Conservation (phyloP, 1,140 invertebrate genomes). For the Drosophila ercepeae region DNA sequence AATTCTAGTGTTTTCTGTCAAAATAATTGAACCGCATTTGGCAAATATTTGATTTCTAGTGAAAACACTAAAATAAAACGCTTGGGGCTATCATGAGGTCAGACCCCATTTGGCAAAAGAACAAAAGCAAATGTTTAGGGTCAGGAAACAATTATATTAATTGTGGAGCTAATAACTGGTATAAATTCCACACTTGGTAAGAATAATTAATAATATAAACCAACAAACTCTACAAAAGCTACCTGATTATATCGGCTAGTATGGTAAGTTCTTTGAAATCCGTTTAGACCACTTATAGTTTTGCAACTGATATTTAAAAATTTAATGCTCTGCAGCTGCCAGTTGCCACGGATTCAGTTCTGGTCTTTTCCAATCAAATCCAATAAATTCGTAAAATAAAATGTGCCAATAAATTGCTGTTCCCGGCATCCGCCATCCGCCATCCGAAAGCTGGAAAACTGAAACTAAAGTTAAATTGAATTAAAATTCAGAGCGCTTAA, state of each 20-base stretch:
- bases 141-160: too few relatives aligned
- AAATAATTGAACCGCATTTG: background rate
- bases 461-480: slow-evolving; percentile 78
- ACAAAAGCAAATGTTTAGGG: too few relatives aligned
- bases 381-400: slow-evolving; percentile 79
- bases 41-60: background rate
- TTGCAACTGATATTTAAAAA: slow-evolving; percentile 1
- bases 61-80: background rate
- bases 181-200: too few relatives aligned
- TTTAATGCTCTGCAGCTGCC: slow-evolving; percentile 46
- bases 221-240: background rate
- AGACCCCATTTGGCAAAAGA: too few relatives aligned
- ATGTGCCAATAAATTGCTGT: slow-evolving; percentile 74
- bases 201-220: background rate
- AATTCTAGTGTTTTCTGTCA: background rate
- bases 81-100: too few relatives aligned
- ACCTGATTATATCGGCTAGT: background rate
- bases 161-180: too few relatives aligned
- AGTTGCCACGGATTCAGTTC: slow-evolving; percentile 23
- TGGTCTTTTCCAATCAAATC: slow-evolving; percentile 49
- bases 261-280: background rate
- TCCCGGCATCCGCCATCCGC: slow-evolving; percentile 12
- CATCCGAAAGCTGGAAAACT: slow-evolving; percentile 43
- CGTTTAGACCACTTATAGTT: background rate
- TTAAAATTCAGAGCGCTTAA: slow-evolving; percentile 80